A percentile compares a stretch with the other conserved stretches of the same genome.
Evolutionary conservation across 2,797 vertebrate species (phyloP).

Genomic region (Mormyrops boulengeri): DNA sequence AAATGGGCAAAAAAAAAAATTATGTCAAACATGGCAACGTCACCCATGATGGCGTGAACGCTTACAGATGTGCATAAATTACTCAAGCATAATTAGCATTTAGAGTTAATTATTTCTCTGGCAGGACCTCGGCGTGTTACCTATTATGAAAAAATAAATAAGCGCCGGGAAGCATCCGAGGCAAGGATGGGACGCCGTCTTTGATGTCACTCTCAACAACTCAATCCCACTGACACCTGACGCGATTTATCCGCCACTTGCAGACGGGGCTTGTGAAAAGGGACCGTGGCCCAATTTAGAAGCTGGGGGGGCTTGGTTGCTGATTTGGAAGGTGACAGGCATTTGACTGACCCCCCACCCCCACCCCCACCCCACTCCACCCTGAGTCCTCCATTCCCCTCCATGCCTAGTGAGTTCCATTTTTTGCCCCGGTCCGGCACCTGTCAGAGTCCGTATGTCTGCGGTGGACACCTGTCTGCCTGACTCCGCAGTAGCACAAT

Average conservation of each 20-base stretch:
- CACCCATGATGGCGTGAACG: slow-evolving; percentile 40
- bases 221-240: slow-evolving; percentile 61
- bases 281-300: neutral
- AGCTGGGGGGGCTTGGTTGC: neutral
- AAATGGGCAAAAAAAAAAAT: slow-evolving; percentile 33
- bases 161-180: slow-evolving; percentile 28
- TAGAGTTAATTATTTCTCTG: slow-evolving; percentile 48
- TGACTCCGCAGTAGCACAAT: too few relatives aligned
- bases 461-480: neutral
- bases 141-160: slow-evolving; percentile 46
- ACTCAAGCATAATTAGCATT: slow-evolving; percentile 49
- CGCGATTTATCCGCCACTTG: slow-evolving; percentile 51
- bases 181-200: slow-evolving; percentile 37
- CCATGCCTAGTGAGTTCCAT: neutral
- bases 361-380: neutral
- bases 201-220: slow-evolving; percentile 59
- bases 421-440: neutral
- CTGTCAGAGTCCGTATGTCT: neutral
- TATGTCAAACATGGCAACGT: slow-evolving; percentile 34
- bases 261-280: neutral
- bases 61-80: slow-evolving; percentile 51
- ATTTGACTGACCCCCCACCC: neutral
- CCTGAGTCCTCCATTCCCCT: neutral
- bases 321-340: neutral
- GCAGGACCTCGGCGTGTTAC: slow-evolving; percentile 42